phyloP scores from a whole-genome alignment of 2,888 invertebrate species.

The Chrysolina haemoptera region DNA sequence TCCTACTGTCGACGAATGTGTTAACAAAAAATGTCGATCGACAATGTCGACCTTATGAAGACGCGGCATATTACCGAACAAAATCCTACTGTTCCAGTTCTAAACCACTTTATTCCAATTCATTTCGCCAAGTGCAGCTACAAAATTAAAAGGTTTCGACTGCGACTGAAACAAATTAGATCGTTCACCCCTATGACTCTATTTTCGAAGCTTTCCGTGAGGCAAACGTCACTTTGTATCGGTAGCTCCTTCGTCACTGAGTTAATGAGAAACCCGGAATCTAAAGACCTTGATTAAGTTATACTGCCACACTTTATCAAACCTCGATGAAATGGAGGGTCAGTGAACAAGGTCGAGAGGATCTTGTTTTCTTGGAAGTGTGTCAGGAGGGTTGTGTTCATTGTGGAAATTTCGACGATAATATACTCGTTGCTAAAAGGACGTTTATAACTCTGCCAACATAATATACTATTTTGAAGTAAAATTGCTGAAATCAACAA shows the following conservation, averaged over 20 bases:
- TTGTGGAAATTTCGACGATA: background rate
- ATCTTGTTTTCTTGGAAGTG: background rate
- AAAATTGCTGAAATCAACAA: no score
- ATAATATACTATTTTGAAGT: no score
- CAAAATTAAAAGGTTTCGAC: conserved; percentile 5
- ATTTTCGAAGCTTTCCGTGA: background rate
- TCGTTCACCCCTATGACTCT: conserved; percentile 18
- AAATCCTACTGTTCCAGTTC: background rate
- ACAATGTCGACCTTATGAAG: no score
- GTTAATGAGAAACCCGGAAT: conserved; percentile 36
- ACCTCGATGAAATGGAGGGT: conserved; percentile 26
- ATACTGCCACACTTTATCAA: conserved; percentile 33
- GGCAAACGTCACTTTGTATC: background rate
- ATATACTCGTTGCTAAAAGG: no score
- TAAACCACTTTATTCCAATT: background rate
- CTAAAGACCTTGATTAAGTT: conserved; percentile 37
- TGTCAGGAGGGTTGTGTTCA: background rate
- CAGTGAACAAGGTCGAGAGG: conserved; percentile 1
- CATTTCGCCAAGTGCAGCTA: background rate
- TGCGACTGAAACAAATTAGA: background rate
- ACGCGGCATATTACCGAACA: no score
- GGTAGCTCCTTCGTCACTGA: conserved; percentile 27
- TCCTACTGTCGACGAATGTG: no score
- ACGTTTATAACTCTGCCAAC: no score
- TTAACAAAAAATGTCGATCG: no score